Base-by-base conservation (phyloP, 2,888 invertebrate species). In the Pristionchus japonicus region DNA sequence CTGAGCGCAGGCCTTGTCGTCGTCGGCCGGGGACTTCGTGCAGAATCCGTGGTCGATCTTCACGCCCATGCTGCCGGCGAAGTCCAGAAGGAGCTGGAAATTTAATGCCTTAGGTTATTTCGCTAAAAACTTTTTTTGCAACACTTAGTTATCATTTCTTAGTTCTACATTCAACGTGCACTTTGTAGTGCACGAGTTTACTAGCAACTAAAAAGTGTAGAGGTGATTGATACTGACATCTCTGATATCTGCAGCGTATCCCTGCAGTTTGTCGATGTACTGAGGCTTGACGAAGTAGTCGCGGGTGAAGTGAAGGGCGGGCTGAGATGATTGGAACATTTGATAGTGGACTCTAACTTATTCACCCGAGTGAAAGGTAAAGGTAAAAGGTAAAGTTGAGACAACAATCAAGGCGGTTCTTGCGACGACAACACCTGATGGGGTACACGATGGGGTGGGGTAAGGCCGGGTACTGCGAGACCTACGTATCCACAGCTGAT, bases 251-350 rank as follows among this genome's bases (percentile, higher is more conserved):
- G 40, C 4, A 23, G 85, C 88, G 84, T 91, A 91, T 15, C 52
- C 82, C 52, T 89, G 87, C 17, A 91, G 64, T 13, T 89, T 67
- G 49, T n/a, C 47, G n/a, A 88, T 86, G 86, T 88, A 90, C 74
- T 88, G 86, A 31, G 89, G 89, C 74, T 89, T 88, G 37, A 90
- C 84, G 87, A 89, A 91, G 88, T 89, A 91, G 80, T 91, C 91
- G n/a, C 88, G 88, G 20, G 90, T 88, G 47, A 87, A 70, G 27
- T 34, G 31, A 7, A 90, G 89, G 1, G 52, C 82, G 17, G 89
- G 88, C 88, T 74, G 82, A 87, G n/a, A n/a, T n/a, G n/a, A n/a
- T n/a, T n/a, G n/a, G n/a, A n/a, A n/a, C n/a, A n/a, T n/a, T n/a
- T n/a, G n/a, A n/a, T n/a, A n/a, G n/a, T n/a, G n/a, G n/a, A n/a